phyloP scores from a whole-genome alignment of 2,888 invertebrate genomes.

The Drosophila macrothrix region DNA sequence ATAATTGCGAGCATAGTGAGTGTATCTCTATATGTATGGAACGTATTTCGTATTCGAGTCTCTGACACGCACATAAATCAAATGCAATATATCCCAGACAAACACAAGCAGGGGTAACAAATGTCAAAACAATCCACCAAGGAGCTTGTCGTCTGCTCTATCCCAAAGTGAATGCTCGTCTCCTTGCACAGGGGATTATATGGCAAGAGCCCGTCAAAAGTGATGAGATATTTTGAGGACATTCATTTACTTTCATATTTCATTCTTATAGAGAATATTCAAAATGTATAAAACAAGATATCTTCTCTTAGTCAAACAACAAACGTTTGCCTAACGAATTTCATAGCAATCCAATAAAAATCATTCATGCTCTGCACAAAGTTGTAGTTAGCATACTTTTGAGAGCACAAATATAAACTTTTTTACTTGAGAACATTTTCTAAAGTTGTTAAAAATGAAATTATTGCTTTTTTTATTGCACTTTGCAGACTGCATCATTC shows the following conservation, averaged over 20 bases:
- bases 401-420: neutral
- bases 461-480: neutral
- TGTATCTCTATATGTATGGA: conserved; percentile 40
- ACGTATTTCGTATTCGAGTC: conserved; percentile 38
- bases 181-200: neutral
- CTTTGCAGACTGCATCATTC: neutral
- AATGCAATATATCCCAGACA: conserved; percentile 22
- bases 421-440: neutral
- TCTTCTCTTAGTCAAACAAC: neutral
- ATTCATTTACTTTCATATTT: conserved; percentile 5
- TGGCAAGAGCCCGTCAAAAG: neutral
- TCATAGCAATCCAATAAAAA: neutral
- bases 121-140: conserved; percentile 31
- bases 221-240: neutral
- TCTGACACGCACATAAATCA: conserved; percentile 45
- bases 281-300: neutral
- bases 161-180: neutral
- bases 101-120: conserved; percentile 19
- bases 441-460: neutral
- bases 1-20: conserved; percentile 57
- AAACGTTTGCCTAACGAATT: neutral
- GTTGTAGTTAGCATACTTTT: neutral
- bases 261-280: neutral
- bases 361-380: neutral
- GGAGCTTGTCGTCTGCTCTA: conserved; percentile 26